Base-by-base conservation (phyloP, 2,888 invertebrate species). In the Bugula neritina region DNA sequence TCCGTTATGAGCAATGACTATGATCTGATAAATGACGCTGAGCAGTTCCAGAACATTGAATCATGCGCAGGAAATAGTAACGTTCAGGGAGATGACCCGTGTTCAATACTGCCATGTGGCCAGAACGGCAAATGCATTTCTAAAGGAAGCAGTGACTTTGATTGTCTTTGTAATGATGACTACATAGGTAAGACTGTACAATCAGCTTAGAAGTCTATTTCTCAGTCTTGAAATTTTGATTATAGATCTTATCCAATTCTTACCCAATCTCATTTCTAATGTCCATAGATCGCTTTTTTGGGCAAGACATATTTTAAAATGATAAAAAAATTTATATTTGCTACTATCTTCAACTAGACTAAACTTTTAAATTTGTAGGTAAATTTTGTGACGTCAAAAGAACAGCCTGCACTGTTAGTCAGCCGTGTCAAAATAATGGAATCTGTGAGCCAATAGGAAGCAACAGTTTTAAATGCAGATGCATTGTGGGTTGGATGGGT, bases 351-450 rank as follows among this genome's bases (percentile, higher is more conserved):
- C n/a, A n/a, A n/a, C n/a, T n/a, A n/a, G n/a, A n/a, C n/a, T n/a
- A n/a, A n/a, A n/a, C n/a, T n/a, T n/a, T n/a, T n/a, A n/a, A n/a
- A n/a, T n/a, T n/a, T 43, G 3, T 34, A 63, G 63, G 63, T 31
- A n/a, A 63, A 3, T 2, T 63, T 77, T 90, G 90, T 79, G 89
- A 90, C 78, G 84, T 86, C 21, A 86, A 88, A 72, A 81, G 87
- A 69, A 89, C 90, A 79, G 84, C 88, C 58, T 92, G 92, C 79
- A 87, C 87, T 69, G 85, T 88, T 17, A 84, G 87, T 0, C 85
- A 86, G 35, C 93, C 93, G 0, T 95, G 94, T 81, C 87, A 87
- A 77, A 92, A 94, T 82, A 90, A 90, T 0, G 94, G 92, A 54
- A 87, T 87, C 0, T 96, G 96, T 82, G 76, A 76, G 31, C 63